Base-by-base conservation (phyloP, 2,888 invertebrate genomes). In the Cyaniris semiargus region DNA sequence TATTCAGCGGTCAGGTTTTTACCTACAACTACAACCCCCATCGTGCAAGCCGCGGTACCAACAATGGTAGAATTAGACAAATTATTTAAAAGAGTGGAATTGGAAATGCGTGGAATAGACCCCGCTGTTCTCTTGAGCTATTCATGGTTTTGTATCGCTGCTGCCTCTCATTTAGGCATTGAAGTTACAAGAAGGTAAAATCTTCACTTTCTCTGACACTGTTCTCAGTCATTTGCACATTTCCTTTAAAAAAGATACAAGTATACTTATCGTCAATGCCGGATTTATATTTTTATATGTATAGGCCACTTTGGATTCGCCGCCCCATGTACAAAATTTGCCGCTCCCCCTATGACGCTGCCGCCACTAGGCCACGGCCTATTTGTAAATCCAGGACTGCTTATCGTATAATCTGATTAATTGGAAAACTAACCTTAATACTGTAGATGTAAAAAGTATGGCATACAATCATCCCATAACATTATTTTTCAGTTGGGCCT, bases 41-140 rank as follows among this genome's bases (percentile, higher is more conserved):
- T 86, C 78, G 83, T 86, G 0, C 80, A 86, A 6, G 86, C 85
- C 72, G 75, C 78, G 21, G 79, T 80, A 66, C 84, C 92, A 10
- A 66, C 81, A 53, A n/a, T 83, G 0, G 79, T 89, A 8, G 95
- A 95, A 86, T 86, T 94, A 8, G 98, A 98, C 85, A 97, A 96
- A 88, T 93, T 99, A 60, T 98, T 96, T 85, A 97, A 96, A 89
- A 95, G 95, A 83, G 92, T 99, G 10, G 97, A 97, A 87, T 86
- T 99, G 78, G 98, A 99, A 93, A 95, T 98, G 83, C 95, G 96
- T 86, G 97, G 98, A 21, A 96, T 98, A 85, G 99, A 99, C 88
- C 96, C 96, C 1, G 97, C 97, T 0, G 98, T 99, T 0, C 89
- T 99, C 31, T 95, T 96, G 80, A 99, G 98, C 91, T 99, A 98